Evolutionary conservation across 2,888 invertebrate genomes (phyloP).

Genomic region (Ecdyonurus torrentis): DNA sequence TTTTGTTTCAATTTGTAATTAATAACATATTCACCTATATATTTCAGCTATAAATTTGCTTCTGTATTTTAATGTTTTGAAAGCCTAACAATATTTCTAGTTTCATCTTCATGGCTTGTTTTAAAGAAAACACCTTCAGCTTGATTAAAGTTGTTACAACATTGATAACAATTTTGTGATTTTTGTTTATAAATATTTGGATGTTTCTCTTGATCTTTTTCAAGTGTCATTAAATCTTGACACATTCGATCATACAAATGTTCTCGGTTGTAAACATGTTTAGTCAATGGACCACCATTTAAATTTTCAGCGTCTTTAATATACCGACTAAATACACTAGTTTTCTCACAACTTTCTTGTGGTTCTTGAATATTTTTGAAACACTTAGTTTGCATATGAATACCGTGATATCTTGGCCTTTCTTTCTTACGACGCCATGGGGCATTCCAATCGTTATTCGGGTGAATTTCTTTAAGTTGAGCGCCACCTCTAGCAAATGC

Average conservation of each 20-base stretch:
- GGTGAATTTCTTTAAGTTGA: not conserved
- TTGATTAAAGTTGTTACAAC: not conserved
- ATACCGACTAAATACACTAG: not conserved
- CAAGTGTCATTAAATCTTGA: not conserved
- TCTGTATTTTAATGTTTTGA: too few relatives aligned
- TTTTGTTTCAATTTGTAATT: too few relatives aligned
- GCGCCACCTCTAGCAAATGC: not conserved
- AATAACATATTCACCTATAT: not conserved
- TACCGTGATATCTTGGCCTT: not conserved
- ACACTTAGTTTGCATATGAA: constrained; percentile 2
- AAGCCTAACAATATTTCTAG: not conserved
- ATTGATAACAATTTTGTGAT: not conserved
- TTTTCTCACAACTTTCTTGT: not conserved
- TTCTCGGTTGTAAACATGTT: not conserved
- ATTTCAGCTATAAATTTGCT: too few relatives aligned
- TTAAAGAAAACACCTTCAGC: not conserved
- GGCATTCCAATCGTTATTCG: not conserved
- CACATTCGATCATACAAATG: not conserved
- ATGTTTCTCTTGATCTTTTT: not conserved
- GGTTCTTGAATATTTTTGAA: not conserved
- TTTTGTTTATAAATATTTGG: not conserved
- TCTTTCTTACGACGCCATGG: too few relatives aligned
- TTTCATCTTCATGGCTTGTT: not conserved
- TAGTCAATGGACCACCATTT: not conserved
- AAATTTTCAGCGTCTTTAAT: not conserved